Evolutionary conservation across 2,113 vertebrate genomes (phyloP), one percentile per base, ranked within the genome.

Genomic region (Scophthalmus maximus): DNA sequence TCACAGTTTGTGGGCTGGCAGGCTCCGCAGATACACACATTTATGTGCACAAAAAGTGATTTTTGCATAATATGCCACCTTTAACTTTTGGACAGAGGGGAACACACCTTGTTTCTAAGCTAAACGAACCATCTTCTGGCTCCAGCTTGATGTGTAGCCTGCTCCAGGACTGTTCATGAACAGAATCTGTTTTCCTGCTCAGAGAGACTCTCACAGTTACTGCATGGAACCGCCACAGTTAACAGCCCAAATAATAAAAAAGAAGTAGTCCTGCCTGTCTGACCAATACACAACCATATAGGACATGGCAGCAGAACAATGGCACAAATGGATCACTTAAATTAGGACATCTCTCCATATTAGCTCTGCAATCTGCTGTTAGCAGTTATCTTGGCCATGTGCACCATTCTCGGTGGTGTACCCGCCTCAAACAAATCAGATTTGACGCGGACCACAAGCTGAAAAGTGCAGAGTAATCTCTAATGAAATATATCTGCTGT

Each of bases 401-500:
- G n/a, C 44, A 55, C 57, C 25, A 20, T 72, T 57, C 52, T 51
- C 68, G 46, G 53, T 11, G 62, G 30, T 42, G 58, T 57, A 38
- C 15, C 15, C 29, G 23, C 17, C n/a, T 79, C 42, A 66, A 12
- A 36, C 23, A 44, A 79, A 83, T 53, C 29, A 3, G n/a, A 68
- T 40, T 27, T 56, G 58, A 79, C 74, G 26, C 49, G 34, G 34
- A 69, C 58, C 36, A 46, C 23, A 25, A 67, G 30, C 18, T 74
- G 34, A 51, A 53, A 50, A 29, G 46, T 12, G 51, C 42, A 29
- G 34, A 57, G 38, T 69, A 69, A 70, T 58, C 52, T n/a, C 25
- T 4, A 40, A 52, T 56, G 59, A 85, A 71, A 73, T 57, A 4
- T 23, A 34, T 59, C 53, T 26, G 50, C 51, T 60, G 68, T 76